phyloP scores from a whole-genome alignment of 1,140 invertebrate species.

The Palaemon carinicauda region DNA sequence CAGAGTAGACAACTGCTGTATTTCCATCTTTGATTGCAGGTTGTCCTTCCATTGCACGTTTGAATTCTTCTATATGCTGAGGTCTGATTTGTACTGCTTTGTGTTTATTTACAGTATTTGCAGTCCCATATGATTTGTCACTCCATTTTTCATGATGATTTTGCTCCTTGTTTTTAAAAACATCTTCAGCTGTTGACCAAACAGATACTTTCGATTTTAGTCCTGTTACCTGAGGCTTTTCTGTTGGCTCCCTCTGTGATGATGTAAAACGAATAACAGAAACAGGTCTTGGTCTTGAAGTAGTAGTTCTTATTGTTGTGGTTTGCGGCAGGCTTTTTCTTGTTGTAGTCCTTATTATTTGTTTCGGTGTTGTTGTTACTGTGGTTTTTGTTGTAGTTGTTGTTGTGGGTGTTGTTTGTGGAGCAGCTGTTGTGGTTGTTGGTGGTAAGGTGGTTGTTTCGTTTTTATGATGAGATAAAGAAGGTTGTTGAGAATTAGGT shows the following conservation, averaged over 20 bases:
- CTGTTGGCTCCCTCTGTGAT: not conserved
- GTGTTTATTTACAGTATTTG: not conserved
- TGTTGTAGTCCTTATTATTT: not conserved
- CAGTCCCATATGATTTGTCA: not conserved
- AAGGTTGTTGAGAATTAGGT: slow-evolving; percentile 12
- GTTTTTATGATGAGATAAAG: not conserved
- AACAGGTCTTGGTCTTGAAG: not conserved
- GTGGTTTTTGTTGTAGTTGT: not conserved
- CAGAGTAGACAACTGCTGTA: slow-evolving; percentile 38
- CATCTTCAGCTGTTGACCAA: slow-evolving; percentile 13
- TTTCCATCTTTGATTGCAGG: slow-evolving; percentile 30
- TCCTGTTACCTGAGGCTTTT: slow-evolving; percentile 16
- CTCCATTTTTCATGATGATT: not conserved
- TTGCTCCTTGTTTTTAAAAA: not conserved
- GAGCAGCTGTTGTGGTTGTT: not conserved
- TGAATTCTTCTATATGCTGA: slow-evolving; percentile 40
- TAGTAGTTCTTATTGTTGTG: not conserved
- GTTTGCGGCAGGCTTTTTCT: not conserved
- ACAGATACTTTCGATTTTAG: slow-evolving; percentile 42
- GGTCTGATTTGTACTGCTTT: slow-evolving; percentile 15
- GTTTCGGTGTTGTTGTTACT: not conserved
- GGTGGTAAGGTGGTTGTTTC: not conserved
- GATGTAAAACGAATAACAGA: not conserved
- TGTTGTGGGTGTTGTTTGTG: not conserved
- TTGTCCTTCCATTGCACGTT: slow-evolving; percentile 14